These are phyloP conservation scores for Himantopus leucocephalus DNA, from an alignment of 2,113 vertebrate species.

Conservation along the genomic window DNA sequence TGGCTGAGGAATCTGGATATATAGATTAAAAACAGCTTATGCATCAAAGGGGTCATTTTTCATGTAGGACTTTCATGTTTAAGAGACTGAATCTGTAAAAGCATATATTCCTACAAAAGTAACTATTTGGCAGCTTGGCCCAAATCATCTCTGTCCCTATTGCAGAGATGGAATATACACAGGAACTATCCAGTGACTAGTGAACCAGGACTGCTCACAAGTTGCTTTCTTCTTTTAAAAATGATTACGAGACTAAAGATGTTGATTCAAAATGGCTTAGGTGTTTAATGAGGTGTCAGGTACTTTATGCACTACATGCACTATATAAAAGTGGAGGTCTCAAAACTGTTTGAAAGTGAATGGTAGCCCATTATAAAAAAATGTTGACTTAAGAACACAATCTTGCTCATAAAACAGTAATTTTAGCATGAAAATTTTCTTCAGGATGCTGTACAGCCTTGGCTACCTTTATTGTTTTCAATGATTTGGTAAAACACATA, in stretches of 20 bases:
- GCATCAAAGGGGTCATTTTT: conserved; percentile 43
- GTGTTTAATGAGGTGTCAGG: neutral
- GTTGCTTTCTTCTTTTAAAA: neutral
- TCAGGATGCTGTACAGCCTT: neutral
- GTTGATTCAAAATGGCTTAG: conserved; percentile 7
- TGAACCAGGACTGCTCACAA: neutral
- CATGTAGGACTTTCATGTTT: conserved; percentile 8
- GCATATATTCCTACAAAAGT: conserved; percentile 33
- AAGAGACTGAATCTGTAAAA: conserved; percentile 21
- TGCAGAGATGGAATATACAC: neutral
- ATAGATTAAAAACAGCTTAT: conserved; percentile 56
- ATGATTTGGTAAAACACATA: neutral
- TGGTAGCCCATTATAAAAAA: neutral
- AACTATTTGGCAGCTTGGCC: conserved; percentile 10
- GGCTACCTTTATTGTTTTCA: neutral
- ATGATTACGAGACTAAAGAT: neutral
- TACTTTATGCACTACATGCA: neutral
- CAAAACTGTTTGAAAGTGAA: neutral
- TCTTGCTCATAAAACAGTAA: neutral
- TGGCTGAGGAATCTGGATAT: conserved; percentile 29
- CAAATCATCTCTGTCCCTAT: neutral
- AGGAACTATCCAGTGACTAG: neutral
- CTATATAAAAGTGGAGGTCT: neutral
- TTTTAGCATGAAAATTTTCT: neutral
- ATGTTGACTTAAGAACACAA: neutral